Evolutionary conservation across 2,113 vertebrate species (phyloP).

Genomic region (Onychorhynchus coronatus): DNA sequence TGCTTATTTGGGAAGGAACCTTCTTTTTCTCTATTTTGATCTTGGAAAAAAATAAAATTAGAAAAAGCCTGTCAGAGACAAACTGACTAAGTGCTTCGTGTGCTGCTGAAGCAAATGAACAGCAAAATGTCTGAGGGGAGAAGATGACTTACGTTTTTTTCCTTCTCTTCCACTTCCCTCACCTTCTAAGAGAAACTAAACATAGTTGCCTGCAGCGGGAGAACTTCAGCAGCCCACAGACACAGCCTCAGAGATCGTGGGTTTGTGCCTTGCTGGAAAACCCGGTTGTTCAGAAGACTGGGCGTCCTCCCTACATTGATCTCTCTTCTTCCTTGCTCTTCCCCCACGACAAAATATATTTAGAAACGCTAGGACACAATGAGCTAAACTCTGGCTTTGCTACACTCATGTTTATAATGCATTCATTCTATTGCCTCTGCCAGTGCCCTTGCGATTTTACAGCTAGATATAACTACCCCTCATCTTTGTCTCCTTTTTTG

Average conservation of each 20-base stretch:
- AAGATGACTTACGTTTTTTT: conserved; percentile 46
- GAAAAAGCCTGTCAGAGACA: neutral
- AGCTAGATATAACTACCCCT: neutral
- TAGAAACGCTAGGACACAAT: neutral
- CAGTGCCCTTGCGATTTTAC: neutral
- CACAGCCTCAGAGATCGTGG: neutral
- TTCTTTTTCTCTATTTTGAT: neutral
- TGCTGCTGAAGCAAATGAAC: conserved; percentile 11
- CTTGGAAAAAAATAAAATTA: neutral
- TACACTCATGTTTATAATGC: conserved; percentile 18
- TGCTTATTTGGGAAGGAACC: neutral
- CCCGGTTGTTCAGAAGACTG: accelerated
- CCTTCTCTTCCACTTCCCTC: conserved; percentile 31
- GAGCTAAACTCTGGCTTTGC: neutral
- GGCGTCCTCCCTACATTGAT: neutral
- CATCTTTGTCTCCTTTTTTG: conserved; percentile 8
- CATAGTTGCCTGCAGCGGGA: neutral
- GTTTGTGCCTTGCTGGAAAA: neutral
- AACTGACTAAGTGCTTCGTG: conserved; percentile 13
- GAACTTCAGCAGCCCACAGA: neutral
- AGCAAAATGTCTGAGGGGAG: conserved; percentile 22
- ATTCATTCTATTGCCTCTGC: neutral
- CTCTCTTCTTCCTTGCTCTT: conserved; percentile 1
- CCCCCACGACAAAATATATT: neutral
- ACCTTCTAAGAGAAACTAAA: conserved; percentile 13